Evolutionary conservation across 2,888 invertebrate species (phyloP), one percentile per base, ranked within the genome.

Genomic region (Andrena chrysosceles): DNA sequence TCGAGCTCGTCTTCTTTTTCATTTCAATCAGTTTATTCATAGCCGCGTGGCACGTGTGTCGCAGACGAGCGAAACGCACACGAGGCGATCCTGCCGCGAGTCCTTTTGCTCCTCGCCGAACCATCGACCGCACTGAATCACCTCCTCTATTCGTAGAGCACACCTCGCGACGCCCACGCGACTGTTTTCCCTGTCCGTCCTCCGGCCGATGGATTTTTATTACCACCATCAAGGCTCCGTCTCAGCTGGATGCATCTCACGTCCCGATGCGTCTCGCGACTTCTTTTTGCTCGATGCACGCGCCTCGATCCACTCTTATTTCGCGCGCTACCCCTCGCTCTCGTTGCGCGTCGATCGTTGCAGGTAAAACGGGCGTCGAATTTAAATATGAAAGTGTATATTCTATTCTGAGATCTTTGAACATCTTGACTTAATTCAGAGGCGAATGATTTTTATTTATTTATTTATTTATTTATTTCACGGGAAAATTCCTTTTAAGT

Each of bases 101-200:
- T 66, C 20, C 59, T 49, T 71, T 77, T 66, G 70, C 49, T 77
- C 31, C 31, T 66, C n/a, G 13, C 7, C 33, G 69, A 56, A 49
- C 29, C 63, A 64, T 69, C 79, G 29, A 26, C 54, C 26, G 77
- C 35, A 77, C 64, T 77, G 79, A 77, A 77, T 80, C 79, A 80
- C 20, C 52, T 31, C 56, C 64, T 35, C 78, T 80, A 52, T 71
- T 77, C 79, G 59, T 59, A 66, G 56, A 20, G 23, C 7, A 23
- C 23, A 20, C 33, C 68, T 33, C 33, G 68, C 3, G 54, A 70
- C 79, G 64, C 79, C 79, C 29, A 80, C 79, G 52, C 29, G 63
- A 56, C 33, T 33, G 49, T 67, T 73, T 52, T 62, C 16, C 35
- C 48, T 10, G 72, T 23, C 60, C 31, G 64, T 60, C 20, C 33